phyloP scores from a whole-genome alignment of 2,113 vertebrate genomes.

The Antechinus flavipes region DNA sequence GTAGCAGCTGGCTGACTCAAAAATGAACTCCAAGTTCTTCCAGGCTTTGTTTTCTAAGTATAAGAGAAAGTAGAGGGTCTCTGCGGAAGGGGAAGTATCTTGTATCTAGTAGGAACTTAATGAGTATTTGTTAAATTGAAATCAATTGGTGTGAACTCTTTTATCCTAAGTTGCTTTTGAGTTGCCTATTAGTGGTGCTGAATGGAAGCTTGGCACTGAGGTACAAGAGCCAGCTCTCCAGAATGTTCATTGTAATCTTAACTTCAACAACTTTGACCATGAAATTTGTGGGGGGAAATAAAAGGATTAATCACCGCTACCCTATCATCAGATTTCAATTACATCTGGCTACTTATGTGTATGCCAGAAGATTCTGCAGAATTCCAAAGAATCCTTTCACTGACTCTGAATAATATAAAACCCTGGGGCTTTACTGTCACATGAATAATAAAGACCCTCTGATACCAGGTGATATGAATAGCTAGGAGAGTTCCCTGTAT shows the following conservation, averaged over 20 bases:
- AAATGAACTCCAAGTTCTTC: neutral
- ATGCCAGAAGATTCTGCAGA: neutral
- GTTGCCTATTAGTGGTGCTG: neutral
- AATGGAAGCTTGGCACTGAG: neutral
- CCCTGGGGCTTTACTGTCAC: neutral
- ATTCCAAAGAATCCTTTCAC: neutral
- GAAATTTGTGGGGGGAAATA: neutral
- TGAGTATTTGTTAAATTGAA: constrained; percentile 9
- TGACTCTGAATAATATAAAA: neutral
- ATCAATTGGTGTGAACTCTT: neutral
- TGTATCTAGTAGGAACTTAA: neutral
- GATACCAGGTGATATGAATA: neutral
- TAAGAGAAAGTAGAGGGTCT: neutral
- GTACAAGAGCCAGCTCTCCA: neutral
- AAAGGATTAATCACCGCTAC: neutral
- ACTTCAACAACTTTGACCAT: neutral
- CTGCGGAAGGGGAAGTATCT: neutral
- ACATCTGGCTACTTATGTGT: neutral
- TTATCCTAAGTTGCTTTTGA: neutral
- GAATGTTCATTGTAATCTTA: neutral
- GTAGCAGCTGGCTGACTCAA: neutral
- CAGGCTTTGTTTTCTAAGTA: neutral
- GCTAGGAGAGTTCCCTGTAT: neutral
- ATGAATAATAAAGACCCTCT: neutral
- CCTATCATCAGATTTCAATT: neutral